Percentiles rank a stretch among this genome's conserved stretches.
These are phyloP conservation scores for Eubasilissa regina DNA, from an alignment of 1,140 invertebrate species.

Conservation along the genomic window DNA sequence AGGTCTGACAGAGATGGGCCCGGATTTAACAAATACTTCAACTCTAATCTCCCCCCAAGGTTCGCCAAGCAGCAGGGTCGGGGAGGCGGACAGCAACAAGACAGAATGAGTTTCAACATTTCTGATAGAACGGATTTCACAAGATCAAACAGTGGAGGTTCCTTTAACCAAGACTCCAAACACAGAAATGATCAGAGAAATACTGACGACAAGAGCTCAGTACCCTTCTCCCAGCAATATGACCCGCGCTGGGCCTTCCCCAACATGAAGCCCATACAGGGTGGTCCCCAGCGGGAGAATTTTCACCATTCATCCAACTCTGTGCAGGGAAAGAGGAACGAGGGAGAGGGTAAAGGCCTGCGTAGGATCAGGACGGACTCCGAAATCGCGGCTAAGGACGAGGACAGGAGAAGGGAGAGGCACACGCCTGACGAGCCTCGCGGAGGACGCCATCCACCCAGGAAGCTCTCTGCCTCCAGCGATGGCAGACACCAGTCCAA, in stretches of 20 bases:
- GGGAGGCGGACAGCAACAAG: constrained; percentile 66
- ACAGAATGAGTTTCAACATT: constrained; percentile 62
- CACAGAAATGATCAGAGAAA: constrained; percentile 55
- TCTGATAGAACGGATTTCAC: constrained; percentile 49
- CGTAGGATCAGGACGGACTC: constrained; percentile 55
- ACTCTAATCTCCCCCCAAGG: constrained; percentile 87
- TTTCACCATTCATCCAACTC: constrained; percentile 45
- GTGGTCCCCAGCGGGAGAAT: constrained; percentile 36
- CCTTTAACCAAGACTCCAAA: constrained; percentile 56
- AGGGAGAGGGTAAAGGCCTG: constrained; percentile 37
- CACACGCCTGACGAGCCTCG: constrained; percentile 57
- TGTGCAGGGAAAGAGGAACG: constrained; percentile 8
- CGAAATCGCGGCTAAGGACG: constrained; percentile 53
- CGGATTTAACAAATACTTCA: constrained; percentile 80
- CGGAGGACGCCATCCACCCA: constrained; percentile 46
- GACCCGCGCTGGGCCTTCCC: constrained; percentile 65
- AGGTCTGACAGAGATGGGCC: constrained; percentile 59
- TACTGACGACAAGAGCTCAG: constrained; percentile 39
- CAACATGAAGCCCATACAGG: constrained; percentile 43
- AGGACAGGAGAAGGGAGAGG: constrained; percentile 56
- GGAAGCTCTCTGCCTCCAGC: constrained; percentile 57
- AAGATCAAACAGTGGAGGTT: constrained; percentile 53
- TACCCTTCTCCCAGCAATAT: constrained; percentile 71
- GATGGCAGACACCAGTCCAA: constrained; percentile 55
- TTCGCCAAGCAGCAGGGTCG: constrained; percentile 82